Evolutionary conservation across 2,113 vertebrate species (phyloP), one percentile per base, ranked within the genome.

Genomic region (Copsychus sechellarum): DNA sequence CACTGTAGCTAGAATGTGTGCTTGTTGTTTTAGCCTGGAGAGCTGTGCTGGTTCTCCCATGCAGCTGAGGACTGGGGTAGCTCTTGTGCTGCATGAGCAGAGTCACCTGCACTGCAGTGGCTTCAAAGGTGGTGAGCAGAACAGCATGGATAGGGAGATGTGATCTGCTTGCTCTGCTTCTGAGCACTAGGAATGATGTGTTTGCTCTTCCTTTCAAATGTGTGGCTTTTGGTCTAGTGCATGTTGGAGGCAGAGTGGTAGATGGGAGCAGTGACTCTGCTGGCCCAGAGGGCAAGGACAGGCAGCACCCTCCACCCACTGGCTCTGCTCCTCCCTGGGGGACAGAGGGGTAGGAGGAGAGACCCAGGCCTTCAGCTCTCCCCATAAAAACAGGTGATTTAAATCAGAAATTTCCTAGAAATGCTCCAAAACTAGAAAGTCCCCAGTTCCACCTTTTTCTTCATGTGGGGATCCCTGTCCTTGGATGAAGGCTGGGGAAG

Each of bases 21-120:
- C 69, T 81, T 89, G 65, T 48, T 92, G 72, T 89, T 92, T 62
- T 81, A 84, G 92, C 60, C 78, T 87, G 73, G 28, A 74, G 61
- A 82, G 53, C 65, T 38, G 8, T 45, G 51, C 36, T 92, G 36
- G 33, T 91, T 91, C 57, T 70, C 48, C 42, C 53, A 56, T 5
- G 0, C 53, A 74, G 38, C 50, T 0, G 2, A 67, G 61, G n/a
- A 14, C 57, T 61, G 81, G 58, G 57, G 48, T 2, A 40, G 57
- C 9, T 76, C 80, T 56, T 0, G 1, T 1, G 5, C 61, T 76
- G 33, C 34, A 2, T 23, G 14, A 82, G 29, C 40, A 33, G 26
- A 26, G 38, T 36, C 33, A 9, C 28, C 71, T 71, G 14, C 48
- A 33, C 12, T 31, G 33, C 45, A 54, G 26, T 3, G 8, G 51